Evolutionary conservation across 2,113 vertebrate genomes (phyloP).

Genomic region (Corythornis madagascariensis): DNA sequence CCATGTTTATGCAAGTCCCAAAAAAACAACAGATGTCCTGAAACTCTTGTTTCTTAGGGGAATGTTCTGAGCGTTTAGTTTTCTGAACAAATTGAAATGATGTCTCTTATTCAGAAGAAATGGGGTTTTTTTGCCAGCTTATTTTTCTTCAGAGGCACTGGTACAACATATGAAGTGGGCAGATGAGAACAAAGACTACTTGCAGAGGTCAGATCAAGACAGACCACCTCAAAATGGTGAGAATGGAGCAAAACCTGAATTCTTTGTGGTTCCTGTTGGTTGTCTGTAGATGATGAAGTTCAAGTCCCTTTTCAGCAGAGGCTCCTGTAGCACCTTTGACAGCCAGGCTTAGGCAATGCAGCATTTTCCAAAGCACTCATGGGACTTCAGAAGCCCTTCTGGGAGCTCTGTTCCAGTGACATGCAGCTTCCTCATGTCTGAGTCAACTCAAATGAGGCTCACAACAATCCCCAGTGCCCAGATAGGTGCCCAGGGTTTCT

Average conservation of each 20-base stretch:
- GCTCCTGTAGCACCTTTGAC: not conserved
- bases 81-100: not conserved
- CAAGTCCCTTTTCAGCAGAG: not conserved
- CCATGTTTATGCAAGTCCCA: not conserved
- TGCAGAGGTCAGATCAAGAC: not conserved
- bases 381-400: not conserved
- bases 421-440: not conserved
- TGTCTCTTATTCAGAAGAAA: not conserved
- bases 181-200: slow-evolving; percentile 7
- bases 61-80: not conserved
- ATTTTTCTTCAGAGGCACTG: not conserved
- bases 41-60: not conserved
- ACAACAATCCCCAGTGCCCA: not conserved
- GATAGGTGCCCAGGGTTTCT: not conserved
- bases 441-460: not conserved
- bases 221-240: not conserved
- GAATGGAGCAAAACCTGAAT: not conserved
- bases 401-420: too few relatives aligned
- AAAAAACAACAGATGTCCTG: not conserved
- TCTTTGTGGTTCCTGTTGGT: not conserved
- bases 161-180: not conserved
- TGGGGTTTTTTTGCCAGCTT: not conserved
- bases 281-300: not conserved
- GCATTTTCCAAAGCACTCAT: not conserved
- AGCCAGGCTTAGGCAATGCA: not conserved